A percentile compares a stretch with the other conserved stretches of the same genome.
Evolutionary conservation across 2,888 invertebrate genomes (phyloP).

Genomic region (Teinopalpus imperialis): DNA sequence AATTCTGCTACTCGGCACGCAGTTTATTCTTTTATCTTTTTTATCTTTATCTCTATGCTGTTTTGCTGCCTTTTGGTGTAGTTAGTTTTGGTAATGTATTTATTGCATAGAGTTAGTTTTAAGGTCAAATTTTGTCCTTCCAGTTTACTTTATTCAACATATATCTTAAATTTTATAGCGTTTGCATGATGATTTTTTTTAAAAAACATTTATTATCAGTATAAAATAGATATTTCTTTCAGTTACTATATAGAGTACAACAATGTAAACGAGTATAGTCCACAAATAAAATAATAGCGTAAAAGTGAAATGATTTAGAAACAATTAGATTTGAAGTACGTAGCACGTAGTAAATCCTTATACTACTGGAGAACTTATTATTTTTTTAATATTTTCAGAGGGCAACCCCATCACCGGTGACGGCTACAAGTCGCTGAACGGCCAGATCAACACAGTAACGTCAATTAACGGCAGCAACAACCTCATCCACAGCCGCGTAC

Average conservation of each 20-base stretch:
- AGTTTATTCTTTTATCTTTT: constrained; percentile 11
- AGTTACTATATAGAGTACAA: neutral
- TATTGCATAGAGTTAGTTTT: constrained; percentile 9
- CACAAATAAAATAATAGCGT: neutral
- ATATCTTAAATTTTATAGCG: neutral
- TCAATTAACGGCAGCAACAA: constrained; percentile 68
- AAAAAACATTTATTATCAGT: no score
- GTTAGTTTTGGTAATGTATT: constrained; percentile 8
- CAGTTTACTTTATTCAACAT: constrained; percentile 1
- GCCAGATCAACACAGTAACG: constrained; percentile 79
- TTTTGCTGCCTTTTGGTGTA: constrained; percentile 13
- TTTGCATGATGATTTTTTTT: constrained; percentile 24
- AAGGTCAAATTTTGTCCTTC: neutral
- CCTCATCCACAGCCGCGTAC: constrained; percentile 81
- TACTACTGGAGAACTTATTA: neutral
- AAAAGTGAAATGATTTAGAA: constrained; percentile 4
- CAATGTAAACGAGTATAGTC: neutral
- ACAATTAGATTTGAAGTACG: neutral
- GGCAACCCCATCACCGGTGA: constrained; percentile 83
- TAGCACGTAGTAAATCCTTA: no score
- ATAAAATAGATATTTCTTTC: constrained; percentile 4
- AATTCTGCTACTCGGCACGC: constrained; percentile 4
- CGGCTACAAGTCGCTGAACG: constrained; percentile 81
- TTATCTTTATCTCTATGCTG: neutral
- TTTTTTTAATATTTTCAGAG: constrained; percentile 60